phyloP scores from a whole-genome alignment of 2,113 vertebrate species.

The Psittacus erithacus region DNA sequence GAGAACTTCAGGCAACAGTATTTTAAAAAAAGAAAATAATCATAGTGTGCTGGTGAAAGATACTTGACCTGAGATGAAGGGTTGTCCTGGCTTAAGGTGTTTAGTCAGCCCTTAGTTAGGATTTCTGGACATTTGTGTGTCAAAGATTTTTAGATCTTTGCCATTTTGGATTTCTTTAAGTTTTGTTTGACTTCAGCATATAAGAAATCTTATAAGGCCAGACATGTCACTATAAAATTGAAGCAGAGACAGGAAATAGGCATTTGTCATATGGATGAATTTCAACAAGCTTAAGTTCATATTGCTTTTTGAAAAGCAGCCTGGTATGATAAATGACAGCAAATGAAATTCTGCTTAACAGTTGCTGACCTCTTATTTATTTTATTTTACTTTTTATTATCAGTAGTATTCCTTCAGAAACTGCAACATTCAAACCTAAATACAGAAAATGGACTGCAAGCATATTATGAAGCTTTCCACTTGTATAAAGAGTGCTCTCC shows the following conservation, averaged over 20 bases:
- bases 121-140: background rate
- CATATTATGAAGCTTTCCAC: background rate
- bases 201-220: conserved; percentile 4
- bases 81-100: background rate
- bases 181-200: conserved; percentile 24
- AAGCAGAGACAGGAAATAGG: background rate
- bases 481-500: background rate
- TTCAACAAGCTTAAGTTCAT: conserved; percentile 31
- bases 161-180: background rate
- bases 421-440: background rate
- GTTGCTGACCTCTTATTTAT: background rate
- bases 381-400: background rate
- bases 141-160: background rate
- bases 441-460: background rate
- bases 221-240: background rate
- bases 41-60: background rate
- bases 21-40: fast-evolving
- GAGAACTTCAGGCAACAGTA: background rate
- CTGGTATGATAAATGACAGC: conserved; percentile 1
- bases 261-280: conserved; percentile 32
- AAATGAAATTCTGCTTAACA: conserved; percentile 19
- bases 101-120: background rate
- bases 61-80: background rate
- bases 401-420: background rate
- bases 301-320: conserved; percentile 10